Conservation (phyloP, 2,888 invertebrate genomes). For the Erannis defoliaria region DNA sequence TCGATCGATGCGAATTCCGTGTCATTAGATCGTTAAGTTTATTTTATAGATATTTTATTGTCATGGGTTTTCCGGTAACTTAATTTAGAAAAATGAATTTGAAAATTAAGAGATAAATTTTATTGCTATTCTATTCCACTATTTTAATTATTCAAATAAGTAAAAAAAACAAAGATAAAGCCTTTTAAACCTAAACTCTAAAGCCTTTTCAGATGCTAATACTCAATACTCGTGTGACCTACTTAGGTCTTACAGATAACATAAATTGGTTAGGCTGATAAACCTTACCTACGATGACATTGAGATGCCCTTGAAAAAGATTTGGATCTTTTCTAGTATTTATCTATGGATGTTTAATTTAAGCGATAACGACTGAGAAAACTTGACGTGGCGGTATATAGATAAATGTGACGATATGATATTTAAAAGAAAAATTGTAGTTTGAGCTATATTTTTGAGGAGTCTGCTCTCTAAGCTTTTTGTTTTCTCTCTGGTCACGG, state of each 20-base stretch:
- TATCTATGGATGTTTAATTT: slow-evolving; percentile 30
- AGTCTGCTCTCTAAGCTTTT: too few species aligned
- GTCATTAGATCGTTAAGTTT: slow-evolving; percentile 21
- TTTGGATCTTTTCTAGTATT: slow-evolving; percentile 38
- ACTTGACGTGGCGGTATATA: slow-evolving; percentile 20
- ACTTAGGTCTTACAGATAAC: slow-evolving; percentile 71
- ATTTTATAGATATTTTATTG: slow-evolving; percentile 22
- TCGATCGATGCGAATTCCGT: slow-evolving; percentile 20
- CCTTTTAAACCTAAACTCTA: slow-evolving; percentile 31
- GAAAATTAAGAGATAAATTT: slow-evolving; percentile 10
- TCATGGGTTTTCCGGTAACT: slow-evolving; percentile 15
- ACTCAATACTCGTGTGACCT: slow-evolving; percentile 64
- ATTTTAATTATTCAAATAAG: neutral
- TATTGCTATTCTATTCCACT: slow-evolving; percentile 1
- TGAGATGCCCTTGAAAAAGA: slow-evolving; percentile 70
- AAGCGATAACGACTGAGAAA: slow-evolving; percentile 17
- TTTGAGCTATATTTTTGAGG: too few species aligned
- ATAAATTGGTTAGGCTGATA: slow-evolving; percentile 77
- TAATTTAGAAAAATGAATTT: slow-evolving; percentile 9
- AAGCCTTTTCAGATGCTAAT: slow-evolving; percentile 50
- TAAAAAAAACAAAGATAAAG: too few species aligned
- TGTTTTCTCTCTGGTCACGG: too few species aligned
- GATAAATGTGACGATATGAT: neutral
- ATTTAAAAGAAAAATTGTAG: too few species aligned
- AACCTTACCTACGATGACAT: slow-evolving; percentile 76